Evolutionary conservation across 2,888 invertebrate species (phyloP), one percentile per base, ranked within the genome.

Genomic region (Caenorhabditis zanzibari): DNA sequence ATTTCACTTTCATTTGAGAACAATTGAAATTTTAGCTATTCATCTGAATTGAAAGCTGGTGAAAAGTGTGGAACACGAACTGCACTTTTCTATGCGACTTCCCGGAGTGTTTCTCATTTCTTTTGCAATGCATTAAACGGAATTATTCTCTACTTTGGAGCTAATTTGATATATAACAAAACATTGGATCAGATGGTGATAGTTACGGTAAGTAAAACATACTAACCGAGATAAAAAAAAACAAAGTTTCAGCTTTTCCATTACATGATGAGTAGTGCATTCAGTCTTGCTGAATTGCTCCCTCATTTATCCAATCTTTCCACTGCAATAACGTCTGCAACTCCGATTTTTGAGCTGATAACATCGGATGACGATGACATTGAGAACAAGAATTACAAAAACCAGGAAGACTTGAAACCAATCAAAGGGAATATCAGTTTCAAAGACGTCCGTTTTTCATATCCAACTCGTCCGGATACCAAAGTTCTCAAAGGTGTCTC

Each of bases 381-480:
- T 59, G 90, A 90, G 58, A 75, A 79, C 4, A 77, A n/a, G n/a
- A n/a, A 38, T 38, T 12, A 38, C 5, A 6, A 84, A 16, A 77
- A 81, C 0, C 32, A 59, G 9, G 84, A 92, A 14, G 92, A 91
- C 79, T 93, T 92, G 1, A 83, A 88, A 0, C 85, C 86, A 10
- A 86, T 93, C 12, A 86, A 88, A 6, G 94, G 94, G 4, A 90
- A 92, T 22, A 92, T 94, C 32, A 88, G 91, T 44, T 93, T 94
- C 77, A 81, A 88, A 24, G 88, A 93, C 77, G 92, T 94, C 52
- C 92, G 87, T 16, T 93, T 94, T 87, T 82, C 77, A 12, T 94
- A 94, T 89, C 93, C 93, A 12, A 90, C 93, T 1, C 85, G 93
- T 52, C 91, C 91, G 4, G 92, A 93, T 63, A 90, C 92, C 0